Base-by-base conservation (phyloP, 2,888 invertebrate species). In the Mythimna pallens region DNA sequence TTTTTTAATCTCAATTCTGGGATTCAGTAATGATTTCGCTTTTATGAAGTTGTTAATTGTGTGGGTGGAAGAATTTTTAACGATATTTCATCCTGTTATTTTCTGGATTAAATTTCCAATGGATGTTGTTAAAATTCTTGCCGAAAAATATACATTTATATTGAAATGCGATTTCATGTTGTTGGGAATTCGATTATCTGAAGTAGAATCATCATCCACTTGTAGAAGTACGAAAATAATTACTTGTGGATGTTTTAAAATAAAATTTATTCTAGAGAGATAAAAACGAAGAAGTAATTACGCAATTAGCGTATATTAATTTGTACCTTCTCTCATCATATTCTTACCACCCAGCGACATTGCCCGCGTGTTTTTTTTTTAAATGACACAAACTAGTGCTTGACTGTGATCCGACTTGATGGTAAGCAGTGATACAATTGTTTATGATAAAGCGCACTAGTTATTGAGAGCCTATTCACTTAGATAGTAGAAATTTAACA, bases 21-120 rank as follows among this genome's bases (percentile, higher is more conserved):
- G 20, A 65, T 71, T 81, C 47, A 62, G 54, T 68, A 72, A 81
- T 65, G 76, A 81, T 68, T 80, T 10, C 50, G 62, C 71, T 71
- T 81, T 80, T 76, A 65, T 61, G 40, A 65, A 79, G 66, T 81
- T 76, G 0, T 17, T 54, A 52, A 81, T 58, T 8, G n/a, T 68
- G 66, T 10, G 47, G 66, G 52, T 20, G 54, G 34, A 1, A 6
- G 34, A 57, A 34, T 34, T 65, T 63, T 65, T 72, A 57, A 73
- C 57, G 25, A 79, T 64, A 50, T 59, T 54, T 40, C 36, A 36
- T 25, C 17, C 20, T 47, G 52, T 47, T 59, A 54, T 59, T 64
- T 80, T 64, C 9, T 2, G 9, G 2, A 40, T 36, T 36, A 10
- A 10, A 55, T 36, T 47, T 78, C 14, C 7, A 30, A 36, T 54